Base-by-base conservation (phyloP, 2,888 invertebrate species). In the Xylophagus ater region DNA sequence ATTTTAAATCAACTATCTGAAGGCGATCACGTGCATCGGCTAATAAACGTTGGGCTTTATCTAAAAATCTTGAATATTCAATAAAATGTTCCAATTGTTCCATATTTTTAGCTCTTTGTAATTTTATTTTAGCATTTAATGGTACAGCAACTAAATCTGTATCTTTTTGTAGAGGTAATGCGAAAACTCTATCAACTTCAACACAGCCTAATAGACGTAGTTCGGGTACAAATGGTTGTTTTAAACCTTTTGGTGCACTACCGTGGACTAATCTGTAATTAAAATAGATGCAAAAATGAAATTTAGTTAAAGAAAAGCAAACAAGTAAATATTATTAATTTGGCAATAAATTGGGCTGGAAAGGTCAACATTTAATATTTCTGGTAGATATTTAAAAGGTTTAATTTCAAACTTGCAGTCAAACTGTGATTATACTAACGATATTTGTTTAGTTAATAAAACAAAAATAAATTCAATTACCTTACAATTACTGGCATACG, bases 401-500 rank as follows among this genome's bases (percentile, higher is more conserved):
- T n/a, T n/a, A n/a, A n/a, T n/a, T n/a, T n/a, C n/a, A n/a, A n/a
- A n/a, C n/a, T n/a, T n/a, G n/a, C n/a, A n/a, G n/a, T n/a, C n/a
- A n/a, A n/a, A n/a, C n/a, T n/a, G n/a, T n/a, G n/a, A n/a, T n/a
- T n/a, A n/a, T n/a, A n/a, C n/a, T 20, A 20, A 20, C n/a, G n/a
- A 34, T 4, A 4, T 24, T 10, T 24, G 6, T 24, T 12, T 4
- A 26, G 19, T 36, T 10, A 20, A 19, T 9, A 28, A 37, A 26
- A 12, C 4, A 26, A 9, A 13, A 26, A 13, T 30, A 8, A 19
- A 7, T 10, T 18, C 17, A 53, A 57, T 55, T 44, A 65, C 65
- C 92, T 75, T 12, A 94, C 92, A 48, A 90, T 90, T 48, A 94
- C 72, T 19, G 94, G 94, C 67, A 94, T 73, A 48, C 93, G 74